Evolutionary conservation across 1,140 invertebrate species (phyloP).

Genomic region (Xylocopa sonorina): DNA sequence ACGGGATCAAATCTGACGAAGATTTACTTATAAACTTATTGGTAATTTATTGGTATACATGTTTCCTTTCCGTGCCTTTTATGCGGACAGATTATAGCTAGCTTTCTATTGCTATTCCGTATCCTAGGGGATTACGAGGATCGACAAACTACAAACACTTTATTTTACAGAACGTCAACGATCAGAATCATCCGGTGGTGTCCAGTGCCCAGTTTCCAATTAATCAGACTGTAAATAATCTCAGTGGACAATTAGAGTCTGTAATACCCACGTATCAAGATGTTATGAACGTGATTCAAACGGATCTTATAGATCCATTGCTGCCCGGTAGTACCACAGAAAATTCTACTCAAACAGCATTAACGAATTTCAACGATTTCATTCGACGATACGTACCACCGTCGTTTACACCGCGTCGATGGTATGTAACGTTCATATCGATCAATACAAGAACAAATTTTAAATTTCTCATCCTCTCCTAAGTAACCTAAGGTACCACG

Average conservation of each 20-base stretch:
- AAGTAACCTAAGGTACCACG: too few species aligned
- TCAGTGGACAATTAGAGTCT: constrained; percentile 77
- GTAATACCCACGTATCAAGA: constrained; percentile 79
- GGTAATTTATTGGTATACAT: too few species aligned
- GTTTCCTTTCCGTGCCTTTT: too few species aligned
- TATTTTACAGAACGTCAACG: constrained; percentile 75
- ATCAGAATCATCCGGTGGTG: constrained; percentile 79
- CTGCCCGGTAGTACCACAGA: constrained; percentile 52
- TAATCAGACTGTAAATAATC: constrained; percentile 75
- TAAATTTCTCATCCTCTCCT: constrained; percentile 17
- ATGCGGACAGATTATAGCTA: too few species aligned
- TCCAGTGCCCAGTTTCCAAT: constrained; percentile 76
- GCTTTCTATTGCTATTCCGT: too few species aligned
- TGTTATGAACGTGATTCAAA: constrained; percentile 78
- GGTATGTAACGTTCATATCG: constrained; percentile 68
- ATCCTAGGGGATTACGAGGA: too few species aligned
- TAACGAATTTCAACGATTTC: neutral
- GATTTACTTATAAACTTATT: constrained; percentile 86
- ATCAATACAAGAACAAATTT: constrained; percentile 47
- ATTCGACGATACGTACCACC: neutral
- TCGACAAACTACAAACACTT: too few species aligned
- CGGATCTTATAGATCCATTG: constrained; percentile 80
- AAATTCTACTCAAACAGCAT: constrained; percentile 71
- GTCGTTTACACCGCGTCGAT: neutral
- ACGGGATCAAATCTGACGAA: constrained; percentile 85